phyloP scores from a whole-genome alignment of 2,888 invertebrate species.

The Dioctria linearis region DNA sequence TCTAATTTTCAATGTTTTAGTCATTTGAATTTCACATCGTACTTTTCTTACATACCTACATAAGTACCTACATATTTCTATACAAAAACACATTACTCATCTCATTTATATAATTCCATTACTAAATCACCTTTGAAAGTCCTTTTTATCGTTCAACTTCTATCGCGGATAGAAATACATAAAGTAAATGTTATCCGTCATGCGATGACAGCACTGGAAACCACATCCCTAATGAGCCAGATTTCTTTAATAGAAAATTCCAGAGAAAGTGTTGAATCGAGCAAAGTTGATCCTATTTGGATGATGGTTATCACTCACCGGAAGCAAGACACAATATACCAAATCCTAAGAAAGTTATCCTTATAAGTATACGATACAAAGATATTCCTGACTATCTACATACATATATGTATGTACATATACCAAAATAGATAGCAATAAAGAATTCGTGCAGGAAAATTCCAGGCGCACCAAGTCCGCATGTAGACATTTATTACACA shows the following conservation, averaged over 20 bases:
- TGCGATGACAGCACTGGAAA: conserved; percentile 4
- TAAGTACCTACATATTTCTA: too few species aligned
- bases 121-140: too few species aligned
- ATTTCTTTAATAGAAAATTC: conserved; percentile 42
- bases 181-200: conserved; percentile 10
- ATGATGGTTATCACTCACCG: conserved; percentile 48
- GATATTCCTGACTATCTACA: neutral
- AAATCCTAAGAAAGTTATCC: conserved; percentile 31
- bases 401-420: conserved; percentile 37
- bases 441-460: neutral
- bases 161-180: neutral
- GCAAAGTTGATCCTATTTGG: conserved; percentile 42
- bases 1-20: too few species aligned
- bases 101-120: too few species aligned
- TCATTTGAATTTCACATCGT: too few species aligned
- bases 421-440: conserved; percentile 27
- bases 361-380: neutral
- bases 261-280: conserved; percentile 18
- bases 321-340: neutral
- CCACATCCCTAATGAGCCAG: conserved; percentile 16
- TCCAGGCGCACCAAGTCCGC: conserved; percentile 8
- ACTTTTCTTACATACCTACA: too few species aligned
- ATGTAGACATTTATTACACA: conserved; percentile 47
- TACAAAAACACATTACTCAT: too few species aligned
- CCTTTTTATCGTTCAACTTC: too few species aligned